A percentile compares a stretch with the other conserved stretches of the same genome.
Conservation (phyloP, 2,797 vertebrate species). For the Phrynocephalus guinanensis region DNA sequence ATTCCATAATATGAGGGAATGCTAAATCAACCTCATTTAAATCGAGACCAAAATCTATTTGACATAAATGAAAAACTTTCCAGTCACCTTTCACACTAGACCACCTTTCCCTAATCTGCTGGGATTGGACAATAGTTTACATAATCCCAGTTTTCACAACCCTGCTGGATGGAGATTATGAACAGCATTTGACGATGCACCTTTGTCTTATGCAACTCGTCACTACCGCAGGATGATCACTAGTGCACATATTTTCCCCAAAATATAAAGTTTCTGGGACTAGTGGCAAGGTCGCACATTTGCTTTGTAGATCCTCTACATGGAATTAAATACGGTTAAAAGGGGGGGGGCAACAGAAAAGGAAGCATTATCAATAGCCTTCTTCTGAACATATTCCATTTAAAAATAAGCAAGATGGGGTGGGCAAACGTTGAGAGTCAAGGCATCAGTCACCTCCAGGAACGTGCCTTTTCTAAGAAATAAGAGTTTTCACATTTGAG, state of each 20-base stretch:
- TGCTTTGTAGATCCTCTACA: neutral
- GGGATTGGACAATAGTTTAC: no score
- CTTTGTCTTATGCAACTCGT: neutral
- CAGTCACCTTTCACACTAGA: neutral
- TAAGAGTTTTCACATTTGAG: no score
- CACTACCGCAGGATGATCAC: neutral
- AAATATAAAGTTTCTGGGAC: neutral
- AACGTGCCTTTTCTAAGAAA: no score
- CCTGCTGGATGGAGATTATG: neutral
- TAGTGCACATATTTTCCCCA: neutral
- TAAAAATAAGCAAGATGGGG: no score
- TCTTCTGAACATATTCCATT: no score
- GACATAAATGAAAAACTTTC: neutral
- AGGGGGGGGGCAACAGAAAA: no score
- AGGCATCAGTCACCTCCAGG: no score
- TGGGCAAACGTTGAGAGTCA: no score
- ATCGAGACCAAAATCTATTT: neutral
- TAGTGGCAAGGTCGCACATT: neutral
- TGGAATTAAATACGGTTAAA: no score
- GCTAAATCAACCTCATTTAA: neutral
- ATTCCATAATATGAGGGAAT: conserved; percentile 12
- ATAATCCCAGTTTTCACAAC: neutral
- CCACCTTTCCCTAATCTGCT: neutral
- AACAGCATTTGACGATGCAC: no score
- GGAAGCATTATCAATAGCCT: no score